Percentiles rank a stretch among this genome's conserved stretches.
phyloP scores from a whole-genome alignment of 2,888 invertebrate genomes.

The Eutolmus rufibarbis region DNA sequence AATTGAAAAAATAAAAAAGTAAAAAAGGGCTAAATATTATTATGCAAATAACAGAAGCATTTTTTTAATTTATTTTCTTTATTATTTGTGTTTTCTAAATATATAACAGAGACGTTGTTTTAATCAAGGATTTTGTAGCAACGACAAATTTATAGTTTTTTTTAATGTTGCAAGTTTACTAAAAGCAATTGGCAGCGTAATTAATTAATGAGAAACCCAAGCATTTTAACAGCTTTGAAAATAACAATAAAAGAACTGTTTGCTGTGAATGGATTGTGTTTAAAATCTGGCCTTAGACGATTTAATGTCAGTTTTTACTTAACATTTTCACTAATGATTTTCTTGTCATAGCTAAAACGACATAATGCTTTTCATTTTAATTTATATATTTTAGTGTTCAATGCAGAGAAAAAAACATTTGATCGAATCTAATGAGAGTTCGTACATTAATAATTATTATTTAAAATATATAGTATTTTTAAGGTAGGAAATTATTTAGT shows the following conservation, averaged over 20 bases:
- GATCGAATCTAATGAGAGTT: not conserved
- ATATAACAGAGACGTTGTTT: not conserved
- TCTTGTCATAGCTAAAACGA: constrained; percentile 1
- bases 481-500: not conserved
- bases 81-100: not conserved
- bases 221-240: constrained; percentile 1
- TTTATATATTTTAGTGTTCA: not conserved
- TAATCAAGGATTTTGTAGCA: not conserved
- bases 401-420: not conserved
- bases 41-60: constrained; percentile 22
- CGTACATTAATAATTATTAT: not conserved
- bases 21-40: constrained; percentile 50
- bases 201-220: not conserved
- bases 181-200: not conserved
- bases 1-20: not conserved
- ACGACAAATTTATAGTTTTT: not conserved
- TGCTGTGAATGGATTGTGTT: constrained; percentile 17
- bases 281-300: constrained; percentile 59
- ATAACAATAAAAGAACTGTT: not conserved
- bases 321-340: constrained; percentile 1
- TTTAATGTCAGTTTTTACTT: constrained; percentile 48
- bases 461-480: not conserved
- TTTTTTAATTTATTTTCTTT: constrained; percentile 1
- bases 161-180: not conserved
- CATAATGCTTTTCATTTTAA: not conserved